Evolutionary conservation across 2,888 invertebrate species (phyloP).

Genomic region (Archaeoteleia sp.): DNA sequence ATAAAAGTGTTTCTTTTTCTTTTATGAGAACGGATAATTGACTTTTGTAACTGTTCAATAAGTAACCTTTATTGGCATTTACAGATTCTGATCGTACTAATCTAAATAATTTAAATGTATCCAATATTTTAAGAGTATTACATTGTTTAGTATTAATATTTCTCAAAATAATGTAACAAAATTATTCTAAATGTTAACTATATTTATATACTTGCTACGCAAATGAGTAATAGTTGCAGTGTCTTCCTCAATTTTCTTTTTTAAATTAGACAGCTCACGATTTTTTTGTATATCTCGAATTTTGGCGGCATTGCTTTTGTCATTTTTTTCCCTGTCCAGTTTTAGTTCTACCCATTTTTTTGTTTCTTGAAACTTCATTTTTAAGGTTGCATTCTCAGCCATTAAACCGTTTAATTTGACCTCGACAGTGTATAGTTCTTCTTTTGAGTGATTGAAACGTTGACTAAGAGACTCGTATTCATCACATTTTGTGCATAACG

Average conservation of each 20-base stretch:
- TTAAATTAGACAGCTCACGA: conserved; percentile 56
- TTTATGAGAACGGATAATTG: conserved; percentile 55
- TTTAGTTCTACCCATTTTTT: conserved; percentile 55
- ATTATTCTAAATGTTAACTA: background rate
- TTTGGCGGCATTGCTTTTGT: conserved; percentile 47
- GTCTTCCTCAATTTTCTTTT: conserved; percentile 61
- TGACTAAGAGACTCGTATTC: no score
- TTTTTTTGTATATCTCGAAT: conserved; percentile 54
- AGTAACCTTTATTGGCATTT: conserved; percentile 59
- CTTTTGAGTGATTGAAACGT: no score
- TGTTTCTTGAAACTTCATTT: conserved; percentile 58
- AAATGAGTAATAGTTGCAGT: conserved; percentile 53
- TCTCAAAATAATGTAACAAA: no score
- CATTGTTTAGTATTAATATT: no score
- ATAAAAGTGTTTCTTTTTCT: conserved; percentile 52
- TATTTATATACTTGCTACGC: conserved; percentile 54
- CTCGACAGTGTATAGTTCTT: conserved; percentile 55
- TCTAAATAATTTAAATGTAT: conserved; percentile 43
- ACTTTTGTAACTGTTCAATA: conserved; percentile 60
- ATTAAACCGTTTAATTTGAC: conserved; percentile 56
- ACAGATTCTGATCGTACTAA: conserved; percentile 59
- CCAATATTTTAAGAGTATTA: background rate
- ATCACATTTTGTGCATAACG: no score
- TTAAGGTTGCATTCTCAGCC: conserved; percentile 55
- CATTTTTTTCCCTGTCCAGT: conserved; percentile 52